These are phyloP conservation scores for Forficula auricularia DNA, from an alignment of 1,140 invertebrate genomes.

Conservation along the genomic window DNA sequence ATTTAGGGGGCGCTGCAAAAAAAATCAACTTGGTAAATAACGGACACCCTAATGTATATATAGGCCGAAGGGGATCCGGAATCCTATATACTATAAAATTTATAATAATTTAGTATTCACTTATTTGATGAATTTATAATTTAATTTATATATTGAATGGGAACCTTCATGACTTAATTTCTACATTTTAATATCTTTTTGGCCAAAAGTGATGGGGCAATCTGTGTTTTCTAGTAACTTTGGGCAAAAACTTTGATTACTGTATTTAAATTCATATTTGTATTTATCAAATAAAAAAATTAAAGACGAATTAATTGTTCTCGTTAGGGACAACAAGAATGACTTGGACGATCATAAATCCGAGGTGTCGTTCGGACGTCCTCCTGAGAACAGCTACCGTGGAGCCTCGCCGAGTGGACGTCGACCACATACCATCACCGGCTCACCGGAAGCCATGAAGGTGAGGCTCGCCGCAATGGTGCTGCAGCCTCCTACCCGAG, in stretches of 20 bases:
- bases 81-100: too few relatives aligned
- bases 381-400: conserved; percentile 18
- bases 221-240: too few relatives aligned
- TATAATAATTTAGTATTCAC: too few relatives aligned
- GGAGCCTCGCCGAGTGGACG: conserved; percentile 16
- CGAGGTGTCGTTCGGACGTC: conserved; percentile 8
- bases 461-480: conserved; percentile 59
- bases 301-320: too few relatives aligned
- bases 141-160: too few relatives aligned
- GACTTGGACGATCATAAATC: conserved; percentile 14
- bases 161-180: too few relatives aligned
- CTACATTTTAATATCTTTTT: conserved; percentile 1
- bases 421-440: conserved; percentile 20
- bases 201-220: conserved; percentile 9
- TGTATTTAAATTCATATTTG: conserved; percentile 15
- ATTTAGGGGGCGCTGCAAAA: too few relatives aligned
- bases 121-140: too few relatives aligned
- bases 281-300: too few relatives aligned
- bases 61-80: too few relatives aligned
- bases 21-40: too few relatives aligned
- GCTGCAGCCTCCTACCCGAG: conserved; percentile 58
- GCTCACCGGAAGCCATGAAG: conserved; percentile 53
- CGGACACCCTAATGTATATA: too few relatives aligned
- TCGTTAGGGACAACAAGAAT: conserved; percentile 33
- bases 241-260: background rate